phyloP scores from a whole-genome alignment of 2,113 vertebrate genomes.

The Antennarius striatus region DNA sequence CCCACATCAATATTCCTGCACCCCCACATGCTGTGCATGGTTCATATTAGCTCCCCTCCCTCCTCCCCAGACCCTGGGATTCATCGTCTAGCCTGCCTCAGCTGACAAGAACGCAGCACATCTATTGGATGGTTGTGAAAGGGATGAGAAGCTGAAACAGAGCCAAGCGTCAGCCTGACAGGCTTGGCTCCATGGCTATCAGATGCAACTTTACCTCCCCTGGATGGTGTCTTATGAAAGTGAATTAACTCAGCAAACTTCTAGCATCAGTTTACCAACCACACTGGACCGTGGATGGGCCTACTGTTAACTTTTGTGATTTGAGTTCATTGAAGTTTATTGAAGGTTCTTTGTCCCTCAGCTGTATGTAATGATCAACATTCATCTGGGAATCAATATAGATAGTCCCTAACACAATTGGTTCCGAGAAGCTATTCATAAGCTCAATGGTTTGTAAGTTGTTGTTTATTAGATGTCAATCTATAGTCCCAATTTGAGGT shows the following conservation, averaged over 20 bases:
- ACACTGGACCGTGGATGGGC: constrained; percentile 4
- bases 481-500: too few species aligned
- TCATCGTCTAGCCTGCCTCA: constrained; percentile 43
- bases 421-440: too few species aligned
- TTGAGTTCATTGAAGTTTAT: constrained; percentile 1
- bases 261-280: constrained; percentile 28
- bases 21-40: constrained; percentile 58
- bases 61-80: constrained; percentile 43
- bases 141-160: constrained; percentile 40
- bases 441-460: too few species aligned
- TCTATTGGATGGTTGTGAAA: constrained; percentile 44
- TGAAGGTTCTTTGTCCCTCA: not conserved
- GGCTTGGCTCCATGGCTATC: constrained; percentile 26
- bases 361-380: too few species aligned
- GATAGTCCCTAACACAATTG: too few species aligned
- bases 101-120: constrained; percentile 36
- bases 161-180: constrained; percentile 37
- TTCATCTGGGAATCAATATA: too few species aligned
- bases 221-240: constrained; percentile 18
- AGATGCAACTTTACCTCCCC: constrained; percentile 34
- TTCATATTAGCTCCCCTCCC: constrained; percentile 69
- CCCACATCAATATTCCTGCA: constrained; percentile 64
- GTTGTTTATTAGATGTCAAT: too few species aligned
- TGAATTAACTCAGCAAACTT: constrained; percentile 18
- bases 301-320: constrained; percentile 2